Percentiles rank a stretch among this genome's conserved stretches.
phyloP scores from a whole-genome alignment of 2,113 vertebrate genomes.

The Oncorhynchus kisutch region DNA sequence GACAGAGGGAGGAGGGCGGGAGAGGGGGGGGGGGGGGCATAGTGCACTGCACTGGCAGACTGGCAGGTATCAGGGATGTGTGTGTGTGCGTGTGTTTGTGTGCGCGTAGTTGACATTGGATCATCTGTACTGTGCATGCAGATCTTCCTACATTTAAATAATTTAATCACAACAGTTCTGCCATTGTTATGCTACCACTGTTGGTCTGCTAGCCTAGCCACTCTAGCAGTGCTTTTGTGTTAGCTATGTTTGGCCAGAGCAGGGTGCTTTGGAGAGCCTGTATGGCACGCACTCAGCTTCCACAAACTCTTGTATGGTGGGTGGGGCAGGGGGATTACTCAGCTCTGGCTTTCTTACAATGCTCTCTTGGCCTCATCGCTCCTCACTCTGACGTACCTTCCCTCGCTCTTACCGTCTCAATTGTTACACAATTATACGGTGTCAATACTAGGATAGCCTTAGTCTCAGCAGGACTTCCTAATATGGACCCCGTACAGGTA shows the following conservation, averaged over 20 bases:
- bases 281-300: constrained; percentile 25
- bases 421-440: too few species aligned
- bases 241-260: constrained; percentile 46
- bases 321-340: constrained; percentile 7
- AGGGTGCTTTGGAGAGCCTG: constrained; percentile 39
- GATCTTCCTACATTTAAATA: constrained; percentile 55
- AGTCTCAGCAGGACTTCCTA: not conserved
- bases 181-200: constrained; percentile 49
- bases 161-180: constrained; percentile 54
- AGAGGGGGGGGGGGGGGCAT: constrained; percentile 21
- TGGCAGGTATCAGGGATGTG: constrained; percentile 37
- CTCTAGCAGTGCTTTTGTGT: constrained; percentile 28
- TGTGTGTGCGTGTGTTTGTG: constrained; percentile 7
- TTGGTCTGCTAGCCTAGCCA: constrained; percentile 24
- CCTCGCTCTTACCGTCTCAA: not conserved
- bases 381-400: constrained; percentile 12
- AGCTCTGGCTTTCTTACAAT: too few species aligned
- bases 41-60: constrained; percentile 40
- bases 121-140: constrained; percentile 44
- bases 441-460: too few species aligned
- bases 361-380: constrained; percentile 5
- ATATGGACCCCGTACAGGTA: not conserved
- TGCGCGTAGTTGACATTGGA: constrained; percentile 8
- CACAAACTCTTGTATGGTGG: not conserved
- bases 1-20: not conserved